Conservation (phyloP, 2,888 invertebrate species). For the Patella caerulea region DNA sequence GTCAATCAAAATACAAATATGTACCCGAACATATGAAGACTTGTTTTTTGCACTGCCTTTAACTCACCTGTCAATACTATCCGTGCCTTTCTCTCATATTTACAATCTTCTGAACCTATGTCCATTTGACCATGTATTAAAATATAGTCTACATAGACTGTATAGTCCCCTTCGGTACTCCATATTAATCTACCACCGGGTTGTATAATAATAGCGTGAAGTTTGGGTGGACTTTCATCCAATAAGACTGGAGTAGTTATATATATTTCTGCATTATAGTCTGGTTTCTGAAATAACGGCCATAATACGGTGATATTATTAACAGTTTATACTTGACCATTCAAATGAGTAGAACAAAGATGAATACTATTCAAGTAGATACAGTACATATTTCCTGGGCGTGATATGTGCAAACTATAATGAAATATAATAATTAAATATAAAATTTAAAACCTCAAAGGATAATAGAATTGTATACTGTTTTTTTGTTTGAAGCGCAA, state of each 20-base stretch:
- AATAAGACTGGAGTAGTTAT: conserved; percentile 26
- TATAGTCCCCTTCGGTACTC: conserved; percentile 29
- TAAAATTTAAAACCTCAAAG: too few relatives aligned
- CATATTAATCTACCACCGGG: conserved; percentile 31
- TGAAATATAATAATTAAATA: too few relatives aligned
- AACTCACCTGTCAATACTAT: conserved; percentile 41
- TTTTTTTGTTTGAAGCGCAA: too few relatives aligned
- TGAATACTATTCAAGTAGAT: too few relatives aligned
- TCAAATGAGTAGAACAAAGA: too few relatives aligned
- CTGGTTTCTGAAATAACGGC: conserved; percentile 13
- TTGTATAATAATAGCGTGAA: conserved; percentile 28
- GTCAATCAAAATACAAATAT: too few relatives aligned
- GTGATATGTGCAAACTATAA: too few relatives aligned
- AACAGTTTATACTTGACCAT: too few relatives aligned
- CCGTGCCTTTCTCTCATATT: conserved; percentile 31
- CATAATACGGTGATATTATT: too few relatives aligned
- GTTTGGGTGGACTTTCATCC: conserved; percentile 35
- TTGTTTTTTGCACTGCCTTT: neutral
- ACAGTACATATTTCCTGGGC: too few relatives aligned
- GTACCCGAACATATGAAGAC: too few relatives aligned
- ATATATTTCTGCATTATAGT: conserved; percentile 7
- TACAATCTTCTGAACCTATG: conserved; percentile 47
- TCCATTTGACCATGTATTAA: conserved; percentile 41
- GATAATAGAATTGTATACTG: too few relatives aligned
- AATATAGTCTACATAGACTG: conserved; percentile 28